Evolutionary conservation across 2,113 vertebrate genomes (phyloP), one percentile per base, ranked within the genome.

Genomic region (Microtus richardsoni): DNA sequence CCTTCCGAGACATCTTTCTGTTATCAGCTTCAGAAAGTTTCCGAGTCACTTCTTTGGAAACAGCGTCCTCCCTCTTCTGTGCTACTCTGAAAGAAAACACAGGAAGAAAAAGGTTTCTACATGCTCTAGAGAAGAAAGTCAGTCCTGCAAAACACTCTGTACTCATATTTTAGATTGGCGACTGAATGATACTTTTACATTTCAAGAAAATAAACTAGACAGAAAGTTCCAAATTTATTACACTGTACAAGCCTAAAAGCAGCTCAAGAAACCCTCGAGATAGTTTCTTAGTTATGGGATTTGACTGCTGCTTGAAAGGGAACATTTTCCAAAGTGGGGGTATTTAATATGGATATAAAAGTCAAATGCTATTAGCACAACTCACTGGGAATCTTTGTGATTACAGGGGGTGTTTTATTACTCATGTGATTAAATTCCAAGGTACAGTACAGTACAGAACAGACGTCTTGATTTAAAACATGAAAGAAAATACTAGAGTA

Each of bases 1-100:
- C 99, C 97, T 99, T 99, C 74, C 99, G 99, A 80, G 99, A 99
- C 99, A 99, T 99, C 98, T 99, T 99, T 97, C 99, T 99, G 89
- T 99, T 99, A 98, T 99, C 99, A 0, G 99, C 99, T 98, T 99
- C 99, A 0, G 99, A 99, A 71, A 99, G 98, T 97, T 99, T 99
- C 91, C 99, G 99, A 62, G 99, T 99, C 66, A 99, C 99, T 97
- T 99, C 99, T 96, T 99, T 99, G 98, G 99, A 99, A 97, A 99
- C 99, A 0, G 99, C 99, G 24, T 99, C 99, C 97, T 99, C 99
- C 3, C 99, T 99, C 96, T 99, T 99, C 98, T 99, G 99, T 36
- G 99, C 99, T 5, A 99, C 99, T 97, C 99, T 99, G 98, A 2
- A 96, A 83, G 3, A 2, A 86, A 91, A 93, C 2, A 79, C 30